Evolutionary conservation across 2,888 invertebrate genomes (phyloP), one percentile per base, ranked within the genome.

Genomic region (Callosobruchus maculatus): DNA sequence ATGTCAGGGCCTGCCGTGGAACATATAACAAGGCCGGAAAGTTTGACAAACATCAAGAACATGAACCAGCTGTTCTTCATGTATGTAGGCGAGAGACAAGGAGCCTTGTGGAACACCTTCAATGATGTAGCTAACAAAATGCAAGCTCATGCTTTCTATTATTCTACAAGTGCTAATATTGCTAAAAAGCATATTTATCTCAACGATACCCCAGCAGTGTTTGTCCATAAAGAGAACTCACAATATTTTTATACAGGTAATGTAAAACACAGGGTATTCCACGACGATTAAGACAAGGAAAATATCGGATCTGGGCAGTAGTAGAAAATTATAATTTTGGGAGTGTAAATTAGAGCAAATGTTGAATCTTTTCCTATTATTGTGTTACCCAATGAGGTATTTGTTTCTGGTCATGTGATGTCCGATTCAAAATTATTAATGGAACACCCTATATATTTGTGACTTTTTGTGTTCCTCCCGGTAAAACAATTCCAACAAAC

Each of bases 1-100:
- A 93, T 98, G 91, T 93, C 94, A 73, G 96, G 97, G 74, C 97
- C 97, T 0, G 93, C 96, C 0, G 93, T 98, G 0, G 94, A 96
- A 84, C 90, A 93, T 82, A 90, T 98, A 20, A 93, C 93, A 18
- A 92, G 93, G 82, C 89, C 92, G 7, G 95, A 95, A 79, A 95
- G 94, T 83, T 91, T 97, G 77, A 92, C 93, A 74, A 92, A 92
- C 84, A 89, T 95, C 7, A 94, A 94, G 84, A 91, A 91, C 76
- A 90, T 92, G 72, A 94, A 94, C 83, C 91, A 93, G 72, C 90
- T 97, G 70, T 97, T 97, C 88, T 98, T 97, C 88, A 92, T 96
- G 85, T 97, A 93, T 88, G 91, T 96, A 72, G 97, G 97, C 2
- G 91, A 92, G 72, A 92, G 91, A 83, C 90, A 92, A 76, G 95